A percentile compares a stretch with the other conserved stretches of the same genome.
These are phyloP conservation scores for Misgurnus anguillicaudatus DNA, from an alignment of 2,113 vertebrate genomes.

Conservation along the genomic window DNA sequence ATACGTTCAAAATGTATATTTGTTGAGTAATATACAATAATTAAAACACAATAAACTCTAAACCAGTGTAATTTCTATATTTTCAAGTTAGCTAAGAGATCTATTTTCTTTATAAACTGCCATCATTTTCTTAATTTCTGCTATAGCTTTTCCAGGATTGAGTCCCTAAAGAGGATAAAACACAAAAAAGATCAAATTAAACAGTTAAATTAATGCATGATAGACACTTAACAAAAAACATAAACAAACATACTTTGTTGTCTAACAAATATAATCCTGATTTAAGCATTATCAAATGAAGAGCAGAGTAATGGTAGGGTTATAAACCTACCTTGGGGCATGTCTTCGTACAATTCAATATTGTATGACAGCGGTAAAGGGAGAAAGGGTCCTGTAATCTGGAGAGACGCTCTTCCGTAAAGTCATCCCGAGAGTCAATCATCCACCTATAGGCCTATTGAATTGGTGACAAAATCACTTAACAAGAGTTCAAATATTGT, in stretches of 20 bases:
- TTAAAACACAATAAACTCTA: not conserved
- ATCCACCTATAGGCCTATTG: constrained; percentile 94
- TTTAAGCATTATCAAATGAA: not conserved
- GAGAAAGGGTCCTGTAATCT: constrained; percentile 95
- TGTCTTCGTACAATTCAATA: constrained; percentile 94
- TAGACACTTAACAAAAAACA: not conserved
- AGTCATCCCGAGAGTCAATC: constrained; percentile 94
- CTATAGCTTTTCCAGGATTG: constrained; percentile 95
- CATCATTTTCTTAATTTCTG: constrained; percentile 99
- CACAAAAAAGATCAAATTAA: not conserved
- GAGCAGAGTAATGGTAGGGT: not conserved
- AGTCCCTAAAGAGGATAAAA: constrained; percentile 77
- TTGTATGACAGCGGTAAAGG: constrained; percentile 96
- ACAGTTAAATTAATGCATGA: not conserved
- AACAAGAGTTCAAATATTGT: not conserved
- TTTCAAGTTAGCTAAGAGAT: constrained; percentile 38
- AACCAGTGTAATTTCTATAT: not conserved
- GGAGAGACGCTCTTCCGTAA: constrained; percentile 89
- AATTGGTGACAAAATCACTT: not conserved
- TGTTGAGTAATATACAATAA: not conserved
- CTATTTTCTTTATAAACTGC: constrained; percentile 85
- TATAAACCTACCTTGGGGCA: constrained; percentile 86
- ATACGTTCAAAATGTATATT: no score
- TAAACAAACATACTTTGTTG: not conserved
- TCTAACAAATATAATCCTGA: no score